phyloP scores from a whole-genome alignment of 1,140 invertebrate genomes.

The Drosophila athabasca region DNA sequence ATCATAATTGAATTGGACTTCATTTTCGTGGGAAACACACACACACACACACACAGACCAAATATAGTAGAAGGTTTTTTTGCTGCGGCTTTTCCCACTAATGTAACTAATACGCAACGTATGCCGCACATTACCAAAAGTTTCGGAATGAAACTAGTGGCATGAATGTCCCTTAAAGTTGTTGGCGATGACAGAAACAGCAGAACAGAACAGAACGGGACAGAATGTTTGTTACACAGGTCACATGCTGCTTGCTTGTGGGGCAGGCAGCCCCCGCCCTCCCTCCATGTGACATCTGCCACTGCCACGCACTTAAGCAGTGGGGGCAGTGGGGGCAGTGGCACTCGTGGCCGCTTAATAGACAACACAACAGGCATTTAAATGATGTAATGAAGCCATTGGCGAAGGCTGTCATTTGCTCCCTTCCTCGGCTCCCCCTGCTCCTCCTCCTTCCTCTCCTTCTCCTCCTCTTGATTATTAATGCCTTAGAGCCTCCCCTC shows the following conservation, averaged over 20 bases:
- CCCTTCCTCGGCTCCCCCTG: too few species aligned
- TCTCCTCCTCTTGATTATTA: slow-evolving; percentile 43
- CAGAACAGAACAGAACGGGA: not conserved
- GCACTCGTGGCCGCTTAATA: slow-evolving; percentile 44
- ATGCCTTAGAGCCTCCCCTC: slow-evolving; percentile 15
- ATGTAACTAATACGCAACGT: slow-evolving; percentile 60
- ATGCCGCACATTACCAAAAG: slow-evolving; percentile 37
- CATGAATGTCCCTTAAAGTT: slow-evolving; percentile 36
- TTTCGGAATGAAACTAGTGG: slow-evolving; percentile 16
- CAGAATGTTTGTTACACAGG: slow-evolving; percentile 16
- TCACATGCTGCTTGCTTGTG: not conserved
- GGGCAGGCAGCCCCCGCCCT: not conserved
- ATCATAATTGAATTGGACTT: slow-evolving; percentile 37
- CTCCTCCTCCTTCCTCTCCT: not conserved
- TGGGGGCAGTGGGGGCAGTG: not conserved
- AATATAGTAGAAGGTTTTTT: too few species aligned
- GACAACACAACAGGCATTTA: slow-evolving; percentile 52
- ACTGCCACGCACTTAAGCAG: slow-evolving; percentile 9
- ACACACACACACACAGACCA: too few species aligned
- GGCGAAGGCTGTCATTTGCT: slow-evolving; percentile 4
- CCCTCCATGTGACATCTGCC: slow-evolving; percentile 23
- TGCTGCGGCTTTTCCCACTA: slow-evolving; percentile 20
- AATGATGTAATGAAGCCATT: slow-evolving; percentile 53
- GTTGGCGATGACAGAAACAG: slow-evolving; percentile 50
- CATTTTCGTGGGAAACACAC: not conserved